Evolutionary conservation across 2,113 vertebrate genomes (phyloP).

Genomic region (Chloropsis hardwickii): DNA sequence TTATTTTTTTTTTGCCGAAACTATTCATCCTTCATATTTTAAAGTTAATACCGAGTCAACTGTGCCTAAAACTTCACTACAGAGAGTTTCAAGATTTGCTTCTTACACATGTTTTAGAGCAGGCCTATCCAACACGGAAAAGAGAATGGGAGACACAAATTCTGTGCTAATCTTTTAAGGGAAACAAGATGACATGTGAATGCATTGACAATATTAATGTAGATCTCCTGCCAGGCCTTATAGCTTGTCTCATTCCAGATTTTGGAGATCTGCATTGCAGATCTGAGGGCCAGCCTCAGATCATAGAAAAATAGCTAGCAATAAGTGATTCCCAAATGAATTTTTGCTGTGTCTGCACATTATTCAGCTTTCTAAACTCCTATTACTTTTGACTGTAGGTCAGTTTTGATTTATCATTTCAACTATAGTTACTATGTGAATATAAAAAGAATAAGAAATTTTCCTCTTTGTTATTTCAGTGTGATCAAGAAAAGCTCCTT

Average conservation of each 20-base stretch:
- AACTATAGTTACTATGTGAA: background rate
- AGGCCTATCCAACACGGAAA: background rate
- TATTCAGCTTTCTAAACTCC: slow-evolving; percentile 15
- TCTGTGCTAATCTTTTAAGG: background rate
- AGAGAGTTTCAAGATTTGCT: background rate
- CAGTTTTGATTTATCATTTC: slow-evolving; percentile 50
- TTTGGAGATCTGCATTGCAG: slow-evolving; percentile 46
- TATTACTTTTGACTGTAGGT: slow-evolving; percentile 37
- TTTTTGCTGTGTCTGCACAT: slow-evolving; percentile 43
- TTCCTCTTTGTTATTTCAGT: background rate
- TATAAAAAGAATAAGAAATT: background rate
- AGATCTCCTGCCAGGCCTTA: background rate
- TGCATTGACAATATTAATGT: background rate
- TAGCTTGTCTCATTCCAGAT: background rate
- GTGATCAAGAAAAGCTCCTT: background rate
- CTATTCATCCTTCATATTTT: background rate
- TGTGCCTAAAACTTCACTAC: background rate
- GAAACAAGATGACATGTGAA: background rate
- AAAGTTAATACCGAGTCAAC: background rate
- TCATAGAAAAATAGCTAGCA: background rate
- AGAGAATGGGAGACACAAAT: background rate
- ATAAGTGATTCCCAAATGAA: slow-evolving; percentile 44
- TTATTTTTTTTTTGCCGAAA: background rate
- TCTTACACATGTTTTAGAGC: background rate
- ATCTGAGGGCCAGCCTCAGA: slow-evolving; percentile 19